Base-by-base conservation (phyloP, 2,888 invertebrate genomes). In the Pyrrhia umbra region DNA sequence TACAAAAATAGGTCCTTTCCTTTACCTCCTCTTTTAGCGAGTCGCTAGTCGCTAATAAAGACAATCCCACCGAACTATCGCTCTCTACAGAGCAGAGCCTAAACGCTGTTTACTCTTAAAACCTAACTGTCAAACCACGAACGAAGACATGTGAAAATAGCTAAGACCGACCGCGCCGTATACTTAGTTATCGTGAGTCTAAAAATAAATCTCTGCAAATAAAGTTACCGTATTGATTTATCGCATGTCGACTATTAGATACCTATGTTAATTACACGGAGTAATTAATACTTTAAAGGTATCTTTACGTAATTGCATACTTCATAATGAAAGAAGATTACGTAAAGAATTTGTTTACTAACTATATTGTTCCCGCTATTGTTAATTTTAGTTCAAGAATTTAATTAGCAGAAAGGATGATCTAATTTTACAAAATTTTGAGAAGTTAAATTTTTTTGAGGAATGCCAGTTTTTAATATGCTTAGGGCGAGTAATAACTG, bases 181-280 rank as follows among this genome's bases (percentile, higher is more conserved):
- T 47, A 47, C 23, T 23, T 40, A 43, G 34, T 18, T 27, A 64
- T n/a, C 13, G 2, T 27, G 25, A 40, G 13, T 20, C 68, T 60
- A 68, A 60, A 60, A 59, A 54, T 59, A 67, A 47, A 74, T 72
- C 39, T 30, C 40, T 18, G 43, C 54, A 69, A 73, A 69, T 50
- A 74, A 18, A 15, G 6, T 37, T 68, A 45, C 21, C 8, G n/a
- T 46, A 39, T 74, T 70, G 70, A 70, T 61, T 42, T 61, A 68
- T 68, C 70, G 61, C 25, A n/a, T 47, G 42, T 55, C 50, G 23
- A n/a, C 25, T 25, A 51, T 55, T 27, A 54, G 52, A 10, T 47
- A 56, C 72, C 50, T 30, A 16, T 40, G 34, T 71, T 67, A 51
- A 70, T 70, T 63, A 51, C 63, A 9, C 4, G 2, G 8, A 6